These are phyloP conservation scores for Peromyscus polionotus DNA, from an alignment of 2,113 vertebrate species.

Conservation along the genomic window DNA sequence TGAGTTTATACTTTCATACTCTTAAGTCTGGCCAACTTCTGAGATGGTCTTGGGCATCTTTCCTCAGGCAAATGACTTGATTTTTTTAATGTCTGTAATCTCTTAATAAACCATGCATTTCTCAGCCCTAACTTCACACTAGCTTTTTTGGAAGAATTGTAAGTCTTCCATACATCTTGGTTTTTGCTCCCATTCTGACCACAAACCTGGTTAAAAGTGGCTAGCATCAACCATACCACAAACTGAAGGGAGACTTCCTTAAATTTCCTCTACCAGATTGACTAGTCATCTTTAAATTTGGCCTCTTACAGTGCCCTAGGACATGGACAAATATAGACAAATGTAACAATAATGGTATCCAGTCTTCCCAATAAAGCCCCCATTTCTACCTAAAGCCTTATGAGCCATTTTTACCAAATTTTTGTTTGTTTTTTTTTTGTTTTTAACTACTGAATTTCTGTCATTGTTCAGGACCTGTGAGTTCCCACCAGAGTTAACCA, in stretches of 20 bases:
- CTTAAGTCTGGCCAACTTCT: not conserved
- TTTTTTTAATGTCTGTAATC: not conserved
- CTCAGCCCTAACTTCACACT: not conserved
- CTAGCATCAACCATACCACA: not conserved
- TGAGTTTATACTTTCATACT: not conserved
- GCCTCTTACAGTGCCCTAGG: not conserved
- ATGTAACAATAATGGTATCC: not conserved
- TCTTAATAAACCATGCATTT: not conserved
- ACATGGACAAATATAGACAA: not conserved
- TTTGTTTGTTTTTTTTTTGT: not conserved
- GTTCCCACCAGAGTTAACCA: not conserved
- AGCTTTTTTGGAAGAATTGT: not conserved
- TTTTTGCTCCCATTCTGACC: not conserved
- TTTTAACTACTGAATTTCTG: not conserved
- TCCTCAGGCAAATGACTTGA: not conserved
- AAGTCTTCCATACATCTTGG: not conserved
- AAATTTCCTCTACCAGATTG: not conserved
- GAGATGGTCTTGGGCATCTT: not conserved
- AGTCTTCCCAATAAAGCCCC: not conserved
- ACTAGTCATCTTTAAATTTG: not conserved
- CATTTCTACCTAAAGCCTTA: not conserved
- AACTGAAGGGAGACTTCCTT: not conserved
- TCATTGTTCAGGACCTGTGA: not conserved
- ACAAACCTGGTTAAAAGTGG: not conserved
- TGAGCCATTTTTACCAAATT: not conserved